Conservation (phyloP, 2,797 vertebrate genomes). For the Pantherophis vulpinus region DNA sequence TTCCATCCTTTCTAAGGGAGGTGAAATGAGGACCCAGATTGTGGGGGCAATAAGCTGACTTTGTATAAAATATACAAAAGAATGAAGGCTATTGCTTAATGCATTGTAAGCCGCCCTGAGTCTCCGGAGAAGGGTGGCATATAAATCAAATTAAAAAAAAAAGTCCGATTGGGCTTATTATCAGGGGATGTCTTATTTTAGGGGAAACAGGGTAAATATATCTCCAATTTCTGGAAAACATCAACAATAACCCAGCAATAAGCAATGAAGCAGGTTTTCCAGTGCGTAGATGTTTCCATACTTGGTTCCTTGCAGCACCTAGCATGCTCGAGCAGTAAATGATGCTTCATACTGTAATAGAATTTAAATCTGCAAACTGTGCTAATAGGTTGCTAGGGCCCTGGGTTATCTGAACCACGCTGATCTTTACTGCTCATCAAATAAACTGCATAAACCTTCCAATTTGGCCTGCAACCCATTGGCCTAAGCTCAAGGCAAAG, state of each 20-base stretch:
- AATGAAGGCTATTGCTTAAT: too few species aligned
- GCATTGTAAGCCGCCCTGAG: too few species aligned
- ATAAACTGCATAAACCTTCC: constrained; percentile 38
- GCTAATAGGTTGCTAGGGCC: constrained; percentile 29
- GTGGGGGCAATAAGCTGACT: too few species aligned
- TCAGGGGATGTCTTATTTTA: too few species aligned
- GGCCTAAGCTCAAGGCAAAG: constrained; percentile 44
- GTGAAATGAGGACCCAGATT: too few species aligned
- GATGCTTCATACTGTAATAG: constrained; percentile 35
- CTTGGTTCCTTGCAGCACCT: constrained; percentile 27
- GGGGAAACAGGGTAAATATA: neutral
- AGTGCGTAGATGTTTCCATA: neutral
- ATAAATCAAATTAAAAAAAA: too few species aligned
- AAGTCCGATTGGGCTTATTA: too few species aligned
- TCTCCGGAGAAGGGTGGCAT: too few species aligned
- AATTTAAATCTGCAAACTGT: constrained; percentile 43
- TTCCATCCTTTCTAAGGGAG: too few species aligned
- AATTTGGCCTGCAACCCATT: constrained; percentile 46
- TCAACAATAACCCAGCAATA: constrained; percentile 20
- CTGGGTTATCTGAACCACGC: constrained; percentile 37
- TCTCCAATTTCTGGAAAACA: constrained; percentile 28
- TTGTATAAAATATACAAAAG: too few species aligned
- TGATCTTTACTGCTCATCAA: constrained; percentile 48
- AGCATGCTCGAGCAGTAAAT: constrained; percentile 34
- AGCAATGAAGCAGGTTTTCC: neutral